Base-by-base conservation (phyloP, 1,140 invertebrate genomes). In the Tetragnatha versicolor region DNA sequence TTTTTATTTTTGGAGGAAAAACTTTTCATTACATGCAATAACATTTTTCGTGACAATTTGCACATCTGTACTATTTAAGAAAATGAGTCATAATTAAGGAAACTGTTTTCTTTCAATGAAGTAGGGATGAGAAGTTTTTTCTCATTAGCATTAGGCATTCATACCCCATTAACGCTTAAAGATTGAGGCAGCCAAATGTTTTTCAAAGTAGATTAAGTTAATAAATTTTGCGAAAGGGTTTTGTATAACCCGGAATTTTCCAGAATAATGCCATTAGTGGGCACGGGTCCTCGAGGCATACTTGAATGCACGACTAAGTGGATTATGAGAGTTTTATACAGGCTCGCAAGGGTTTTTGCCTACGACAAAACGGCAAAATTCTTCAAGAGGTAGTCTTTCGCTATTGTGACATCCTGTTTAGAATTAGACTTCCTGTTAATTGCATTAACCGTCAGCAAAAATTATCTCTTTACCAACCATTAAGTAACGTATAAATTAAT, bases 41-140 rank as follows among this genome's bases (percentile, higher is more conserved):
- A 72, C 47, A 72, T 72, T 72, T 58, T 42, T 22, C 51, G 51
- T 42, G 53, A 72, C 53, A 58, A 72, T 58, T 60, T 72, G 49
- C 51, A 58, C 49, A 31, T 55, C 51, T 31, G 69, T 39, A 55
- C 33, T 58, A 39, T 72, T 72, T 39, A 58, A 58, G 53, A 58
- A 58, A 72, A 72, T 72, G 69, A 58, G 69, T 72, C 51, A 72
- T 72, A 72, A 72, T 55, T 55, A 72, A n/a, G 53, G 60, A 58
- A 72, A 58, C 27, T 72, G 35, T 51, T 53, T 72, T 58, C 69
- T 69, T 69, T 69, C 66, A 69, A 69, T 69, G n/a, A n/a, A n/a
- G n/a, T n/a, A 51, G 37, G 20, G 47, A 53, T 68, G 47, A 22
- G n/a, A 58, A 39, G 42, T 25, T 58, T 70, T 58, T 58, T 66